Percentiles rank a stretch among this genome's conserved stretches.
Conservation (phyloP, 30 jellyfish, hydroid and myxozoan species). For the Turritopsis rubra region DNA sequence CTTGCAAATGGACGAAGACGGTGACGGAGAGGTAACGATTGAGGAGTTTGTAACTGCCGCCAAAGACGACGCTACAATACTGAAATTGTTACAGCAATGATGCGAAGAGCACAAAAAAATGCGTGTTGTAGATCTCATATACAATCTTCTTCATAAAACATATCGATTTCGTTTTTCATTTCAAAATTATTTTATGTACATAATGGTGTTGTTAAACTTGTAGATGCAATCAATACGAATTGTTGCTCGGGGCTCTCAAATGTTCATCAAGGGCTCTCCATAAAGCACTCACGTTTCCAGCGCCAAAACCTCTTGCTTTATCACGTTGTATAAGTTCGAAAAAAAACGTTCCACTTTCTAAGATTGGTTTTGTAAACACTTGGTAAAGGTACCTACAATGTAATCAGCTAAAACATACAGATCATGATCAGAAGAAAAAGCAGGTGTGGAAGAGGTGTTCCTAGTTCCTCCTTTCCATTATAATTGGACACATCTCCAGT, state of each 20-base stretch:
- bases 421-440: too few relatives aligned
- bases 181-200: too few relatives aligned
- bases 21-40: constrained; percentile 96
- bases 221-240: too few relatives aligned
- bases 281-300: constrained; percentile 78
- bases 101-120: background rate
- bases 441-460: too few relatives aligned
- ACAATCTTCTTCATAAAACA: background rate
- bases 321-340: constrained; percentile 79
- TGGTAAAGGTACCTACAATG: constrained; percentile 59
- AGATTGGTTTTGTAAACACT: constrained; percentile 81
- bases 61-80: constrained; percentile 90
- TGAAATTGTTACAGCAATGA: constrained; percentile 86
- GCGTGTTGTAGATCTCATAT: background rate
- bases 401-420: background rate
- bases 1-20: constrained; percentile 95
- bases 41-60: constrained; percentile 98
- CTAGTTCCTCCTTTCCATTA: too few relatives aligned
- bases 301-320: constrained; percentile 89
- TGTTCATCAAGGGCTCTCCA: constrained; percentile 84
- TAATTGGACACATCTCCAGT: too few relatives aligned
- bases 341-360: constrained; percentile 58
- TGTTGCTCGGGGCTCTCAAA: constrained; percentile 21
- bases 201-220: too few relatives aligned
- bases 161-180: background rate